Base-by-base conservation (phyloP, 2,797 vertebrate genomes). In the Eleutherodactylus coqui region DNA sequence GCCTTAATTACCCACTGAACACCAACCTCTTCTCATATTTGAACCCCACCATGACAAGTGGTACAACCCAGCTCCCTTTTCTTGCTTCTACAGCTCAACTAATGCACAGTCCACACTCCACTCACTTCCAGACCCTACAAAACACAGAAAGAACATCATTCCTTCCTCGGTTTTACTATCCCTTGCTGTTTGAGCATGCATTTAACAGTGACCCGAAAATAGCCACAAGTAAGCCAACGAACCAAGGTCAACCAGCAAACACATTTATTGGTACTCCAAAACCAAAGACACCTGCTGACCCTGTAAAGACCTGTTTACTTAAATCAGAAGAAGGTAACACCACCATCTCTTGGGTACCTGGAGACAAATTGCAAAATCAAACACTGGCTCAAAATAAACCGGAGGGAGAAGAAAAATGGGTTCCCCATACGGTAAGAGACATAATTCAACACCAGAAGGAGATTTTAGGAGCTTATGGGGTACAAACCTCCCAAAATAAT, bases 1-100 rank as follows among this genome's bases (percentile, higher is more conserved):
- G 97, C 0, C 94, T 99, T 55, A 97, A 97, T 86, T 98, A 97
- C 75, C 97, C 97, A 0, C 90, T 98, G 34, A 94, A 95, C 88
- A 95, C 96, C 0, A 93, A 95, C 29, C 94, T 98, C 29, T 97
- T 99, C 90, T 98, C 98, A 78, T 98, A 97, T 90, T 89, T 99
- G 90, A 96, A 96, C 84, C 96, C 98, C 19, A 91, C 95, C 0
- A 90, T 97, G 86, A 90, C 95, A 49, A 88, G 92, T 0, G 91
- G 93, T 0, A 78, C 95, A 0, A 89, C 95, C 85, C 95, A 96
- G 88, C 91, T 98, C 62, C 97, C 98, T 55, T 97, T 98, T 87
- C 91, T 99, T 88, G 95, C 97, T 5, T 97, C 97, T 0, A 95
- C 96, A 0, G 90, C 96, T 58, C 96, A 97, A 88, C 92, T 98